Conservation (phyloP, 2,888 invertebrate genomes). For the Dinocampus coccinellae region DNA sequence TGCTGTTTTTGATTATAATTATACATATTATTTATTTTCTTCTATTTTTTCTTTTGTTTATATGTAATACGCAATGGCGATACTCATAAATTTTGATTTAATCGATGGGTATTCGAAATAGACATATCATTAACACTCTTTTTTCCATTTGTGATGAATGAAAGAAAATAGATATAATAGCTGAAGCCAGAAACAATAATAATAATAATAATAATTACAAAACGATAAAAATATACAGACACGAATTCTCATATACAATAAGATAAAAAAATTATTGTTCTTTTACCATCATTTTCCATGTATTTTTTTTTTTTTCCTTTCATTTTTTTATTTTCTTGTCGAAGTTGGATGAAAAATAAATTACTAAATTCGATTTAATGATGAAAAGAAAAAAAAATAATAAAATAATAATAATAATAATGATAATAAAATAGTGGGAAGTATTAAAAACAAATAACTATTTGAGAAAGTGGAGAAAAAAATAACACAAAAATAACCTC, state of each 20-base stretch:
- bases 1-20: too few relatives aligned
- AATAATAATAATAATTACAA: not conserved
- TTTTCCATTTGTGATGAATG: not conserved
- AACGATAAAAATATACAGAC: too few relatives aligned
- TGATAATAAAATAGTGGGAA: not conserved
- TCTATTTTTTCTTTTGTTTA: not conserved
- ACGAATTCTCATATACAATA: not conserved
- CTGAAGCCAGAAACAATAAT: not conserved
- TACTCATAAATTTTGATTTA: slow-evolving; percentile 18
- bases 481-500: slow-evolving; percentile 44
- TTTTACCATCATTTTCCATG: not conserved
- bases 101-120: not conserved
- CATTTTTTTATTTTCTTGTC: slow-evolving; percentile 2
- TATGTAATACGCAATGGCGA: not conserved
- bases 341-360: slow-evolving; percentile 37
- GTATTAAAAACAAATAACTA: not conserved
- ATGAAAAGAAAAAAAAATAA: slow-evolving; percentile 22
- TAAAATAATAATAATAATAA: not conserved
- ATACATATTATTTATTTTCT: too few relatives aligned
- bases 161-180: not conserved
- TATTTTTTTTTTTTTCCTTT: not conserved
- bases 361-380: slow-evolving; percentile 42
- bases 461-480: not conserved
- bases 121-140: not conserved
- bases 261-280: not conserved